Conservation (phyloP, 2,888 invertebrate species). For the Polydrusus pterygomalis region DNA sequence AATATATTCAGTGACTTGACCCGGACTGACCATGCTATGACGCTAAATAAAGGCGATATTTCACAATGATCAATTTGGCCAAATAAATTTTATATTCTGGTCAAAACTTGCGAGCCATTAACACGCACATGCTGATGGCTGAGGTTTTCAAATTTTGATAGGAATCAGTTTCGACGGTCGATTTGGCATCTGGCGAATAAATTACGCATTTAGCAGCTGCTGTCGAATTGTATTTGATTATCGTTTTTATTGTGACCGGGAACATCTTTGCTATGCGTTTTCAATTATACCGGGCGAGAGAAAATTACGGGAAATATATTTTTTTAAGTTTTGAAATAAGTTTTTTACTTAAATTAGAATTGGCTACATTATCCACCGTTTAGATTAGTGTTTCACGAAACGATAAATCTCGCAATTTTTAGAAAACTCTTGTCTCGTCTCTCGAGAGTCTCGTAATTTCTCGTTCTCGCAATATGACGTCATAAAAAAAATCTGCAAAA, state of each 20-base stretch:
- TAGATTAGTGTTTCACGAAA: too few species aligned
- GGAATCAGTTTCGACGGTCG: conserved; percentile 22
- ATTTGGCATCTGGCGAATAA: conserved; percentile 36
- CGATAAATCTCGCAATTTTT: too few species aligned
- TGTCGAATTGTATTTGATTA: conserved; percentile 29
- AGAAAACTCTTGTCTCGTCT: too few species aligned
- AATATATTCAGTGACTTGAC: not conserved
- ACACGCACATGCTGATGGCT: conserved; percentile 5
- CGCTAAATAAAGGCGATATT: not conserved
- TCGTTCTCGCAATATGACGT: too few species aligned
- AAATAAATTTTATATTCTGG: conserved; percentile 24
- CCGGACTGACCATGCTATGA: not conserved
- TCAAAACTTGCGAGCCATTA: conserved; percentile 19
- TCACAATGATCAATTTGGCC: not conserved
- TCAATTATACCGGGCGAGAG: not conserved
- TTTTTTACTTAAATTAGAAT: too few species aligned
- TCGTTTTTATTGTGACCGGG: conserved; percentile 15
- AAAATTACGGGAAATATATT: not conserved
- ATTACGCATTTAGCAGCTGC: conserved; percentile 32
- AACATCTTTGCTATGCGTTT: not conserved
- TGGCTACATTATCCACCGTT: too few species aligned
- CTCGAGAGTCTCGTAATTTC: too few species aligned
- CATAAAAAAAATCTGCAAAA: too few species aligned
- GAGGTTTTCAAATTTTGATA: conserved; percentile 31
- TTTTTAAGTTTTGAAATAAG: too few species aligned